phyloP scores from a whole-genome alignment of 92 coral and sea anemone species.

The Anthopleura xanthogrammica region DNA sequence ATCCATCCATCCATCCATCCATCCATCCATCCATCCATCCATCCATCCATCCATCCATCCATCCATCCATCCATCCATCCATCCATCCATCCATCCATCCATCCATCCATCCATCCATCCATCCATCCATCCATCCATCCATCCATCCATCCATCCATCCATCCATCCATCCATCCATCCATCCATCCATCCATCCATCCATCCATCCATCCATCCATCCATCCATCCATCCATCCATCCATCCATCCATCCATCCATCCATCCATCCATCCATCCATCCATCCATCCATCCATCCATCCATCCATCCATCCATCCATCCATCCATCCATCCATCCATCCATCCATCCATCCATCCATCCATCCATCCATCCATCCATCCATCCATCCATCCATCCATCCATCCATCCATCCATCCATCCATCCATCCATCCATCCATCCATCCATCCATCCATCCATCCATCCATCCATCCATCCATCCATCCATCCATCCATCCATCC shows the following conservation, averaged over 20 bases:
- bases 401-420: not conserved
- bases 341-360: slow-evolving; percentile 83
- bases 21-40: not conserved
- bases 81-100: slow-evolving; percentile 13
- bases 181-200: too few species aligned
- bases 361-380: slow-evolving; percentile 62
- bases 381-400: not conserved
- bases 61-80: too few species aligned
- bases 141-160: not conserved
- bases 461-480: slow-evolving; percentile 83
- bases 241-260: slow-evolving; percentile 62
- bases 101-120: slow-evolving; percentile 83
- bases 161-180: not conserved
- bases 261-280: not conserved
- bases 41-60: not conserved
- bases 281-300: not conserved
- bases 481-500: slow-evolving; percentile 62
- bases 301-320: too few species aligned
- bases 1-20: slow-evolving; percentile 62
- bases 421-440: too few species aligned
- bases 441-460: slow-evolving; percentile 13
- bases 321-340: slow-evolving; percentile 13
- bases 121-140: slow-evolving; percentile 62
- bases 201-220: slow-evolving; percentile 13
- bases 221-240: slow-evolving; percentile 83